Base-by-base conservation (phyloP, 2,113 vertebrate species). In the Pelobates fuscus region DNA sequence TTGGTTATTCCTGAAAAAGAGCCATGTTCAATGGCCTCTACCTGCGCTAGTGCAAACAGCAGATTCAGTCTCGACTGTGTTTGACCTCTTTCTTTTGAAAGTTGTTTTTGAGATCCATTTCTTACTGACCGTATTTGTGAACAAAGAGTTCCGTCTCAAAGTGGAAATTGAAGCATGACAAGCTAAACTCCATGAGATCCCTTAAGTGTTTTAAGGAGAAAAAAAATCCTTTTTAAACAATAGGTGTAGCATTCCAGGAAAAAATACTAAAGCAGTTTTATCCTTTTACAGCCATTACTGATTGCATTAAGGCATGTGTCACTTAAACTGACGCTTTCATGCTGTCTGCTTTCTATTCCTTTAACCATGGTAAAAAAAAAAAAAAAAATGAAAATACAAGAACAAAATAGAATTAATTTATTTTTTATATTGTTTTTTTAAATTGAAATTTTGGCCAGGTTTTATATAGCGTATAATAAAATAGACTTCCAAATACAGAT, bases 211-310 rank as follows among this genome's bases (percentile, higher is more conserved):
- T 55, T 2, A 20, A 55, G 52, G 52, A 23, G 52, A 23, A 55
- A 2, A 55, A 55, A 6, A 55, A 21, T 10, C 52, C 52, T 55
- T 55, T 55, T 55, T 49, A 49, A 55, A 55, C 20, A 55, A 2
- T 55, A 55, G 7, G n/a, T 55, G n/a, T 55, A 55, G 52, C 52
- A 55, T 55, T 55, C 52, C 52, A 55, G 52, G 44, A 49, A 23
- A 55, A 55, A 23, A 2, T 10, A 10, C 2, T 8, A 55, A 1
- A 55, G 52, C 3, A 1, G 17, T 52, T 5, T 18, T 52, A 5
- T 52, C 18, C 10, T 52, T 52, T 52, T 52, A 17, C 11, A 52
- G 7, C 7, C 7, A 41, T 41, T 41, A 41, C 46, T 17, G 14
- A 52, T 52, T 52, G n/a, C 52, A 55, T 55, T 23, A 55, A 55